Evolutionary conservation across 2,797 vertebrate genomes (phyloP), one percentile per base, ranked within the genome.

Genomic region (Sandelia bainsii): DNA sequence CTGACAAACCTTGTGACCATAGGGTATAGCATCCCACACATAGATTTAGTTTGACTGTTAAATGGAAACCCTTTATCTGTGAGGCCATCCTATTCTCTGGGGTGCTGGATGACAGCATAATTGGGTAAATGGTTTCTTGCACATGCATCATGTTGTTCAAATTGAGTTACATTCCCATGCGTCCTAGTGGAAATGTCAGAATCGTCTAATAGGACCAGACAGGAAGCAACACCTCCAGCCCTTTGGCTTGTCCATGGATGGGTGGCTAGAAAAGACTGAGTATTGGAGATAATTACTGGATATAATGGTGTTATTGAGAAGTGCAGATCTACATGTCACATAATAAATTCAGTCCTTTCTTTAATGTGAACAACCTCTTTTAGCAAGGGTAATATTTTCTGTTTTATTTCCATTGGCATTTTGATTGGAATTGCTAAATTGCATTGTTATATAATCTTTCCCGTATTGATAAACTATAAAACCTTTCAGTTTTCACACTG

Each of bases 61-160:
- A 91, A 92, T 86, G 75, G 82, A 87, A 89, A 79, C 37, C 80
- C 85, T 92, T 93, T 93, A 88, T 90, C 82, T 87, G 80, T 64
- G 60, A 67, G 76, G 68, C 83, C 79, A 78, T 88, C 67, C 81
- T 87, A 77, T 92, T 85, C 85, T 93, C 85, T 45, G 79, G 89
- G 89, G 90, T 91, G 82, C 90, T 87, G 88, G 90, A 91, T 94
- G 93, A 94, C 93, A 92, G 87, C 80, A 86, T 94, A 94, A 94
- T 94, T 92, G 91, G 84, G 87, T 94, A 92, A 95, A 93, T 93
- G 87, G 88, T 87, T 93, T 93, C 87, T 93, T 91, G 91, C 92
- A 83, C 91, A 93, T 93, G 84, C 91, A 92, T 93, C 89, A 90
- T 90, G 83, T 86, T 87, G 63, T 89, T 86, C 69, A 92, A 94